Evolutionary conservation across 2,113 vertebrate genomes (phyloP).

Genomic region (Meleagris gallopavo): DNA sequence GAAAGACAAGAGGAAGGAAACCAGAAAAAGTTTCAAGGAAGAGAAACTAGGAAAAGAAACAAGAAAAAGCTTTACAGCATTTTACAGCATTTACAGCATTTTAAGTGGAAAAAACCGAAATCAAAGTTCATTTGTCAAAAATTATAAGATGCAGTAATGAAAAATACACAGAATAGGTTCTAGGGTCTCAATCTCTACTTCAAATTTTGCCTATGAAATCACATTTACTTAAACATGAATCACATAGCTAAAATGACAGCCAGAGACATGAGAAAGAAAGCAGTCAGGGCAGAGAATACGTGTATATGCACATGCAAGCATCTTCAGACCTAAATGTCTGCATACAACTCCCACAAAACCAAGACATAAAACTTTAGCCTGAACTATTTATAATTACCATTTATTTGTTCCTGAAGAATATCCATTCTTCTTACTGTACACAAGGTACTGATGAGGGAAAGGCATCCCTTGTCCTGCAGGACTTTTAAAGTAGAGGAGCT

Average conservation of each 20-base stretch:
- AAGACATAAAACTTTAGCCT: not conserved
- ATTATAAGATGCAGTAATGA: not conserved
- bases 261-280: not conserved
- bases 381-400: not conserved
- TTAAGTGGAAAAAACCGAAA: not conserved
- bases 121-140: not conserved
- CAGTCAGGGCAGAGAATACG: not conserved
- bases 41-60: not conserved
- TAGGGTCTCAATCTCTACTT: not conserved
- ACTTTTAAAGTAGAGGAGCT: not conserved
- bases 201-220: not conserved
- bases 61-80: no score
- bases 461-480: not conserved
- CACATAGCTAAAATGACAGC: not conserved
- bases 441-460: not conserved
- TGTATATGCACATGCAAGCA: not conserved
- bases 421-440: rapidly evolving
- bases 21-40: not conserved
- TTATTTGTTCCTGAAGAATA: not conserved
- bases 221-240: not conserved
- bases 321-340: not conserved
- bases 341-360: not conserved
- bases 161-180: not conserved
- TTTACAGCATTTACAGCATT: not conserved
- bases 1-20: not conserved